Evolutionary conservation across 2,797 vertebrate species (phyloP), one percentile per base, ranked within the genome.

Genomic region (Semaprochilodus insignis): DNA sequence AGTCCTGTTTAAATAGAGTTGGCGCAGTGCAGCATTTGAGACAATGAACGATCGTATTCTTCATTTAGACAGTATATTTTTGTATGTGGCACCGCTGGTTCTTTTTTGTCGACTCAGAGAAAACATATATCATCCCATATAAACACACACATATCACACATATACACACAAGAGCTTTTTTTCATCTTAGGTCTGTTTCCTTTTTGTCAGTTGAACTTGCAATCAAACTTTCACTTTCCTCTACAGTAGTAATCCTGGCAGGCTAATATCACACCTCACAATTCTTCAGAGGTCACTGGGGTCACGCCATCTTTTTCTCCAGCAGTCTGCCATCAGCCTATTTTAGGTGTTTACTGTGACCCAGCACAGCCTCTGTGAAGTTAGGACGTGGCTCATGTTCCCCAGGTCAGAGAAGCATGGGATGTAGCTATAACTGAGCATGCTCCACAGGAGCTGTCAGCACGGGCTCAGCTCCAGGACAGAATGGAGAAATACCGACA

Each of bases 401-500:
- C 51, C 19, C 16, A 55, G 52, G 51, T 54, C 17, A 4, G 25
- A 34, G 17, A 31, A 55, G 27, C 48, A 16, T 25, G 23, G 25
- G 17, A 7, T 25, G 71, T 31, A 34, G 51, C 71, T 74, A 54
- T 36, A 74, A 59, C 17, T 40, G 72, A 74, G 19, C 72, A 40
- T 17, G 13, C 72, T 57, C 54, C 72, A 40, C 54, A 16, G 52
- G 72, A 36, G 72, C 72, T 74, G 72, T 40, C 54, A 59, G 72
- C 72, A 31, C 25, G 25, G 69, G 69, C 69, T 51, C n/a, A 0
- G n/a, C 36, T 74, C 51, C 72, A 74, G 54, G 72, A 36, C 54
- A 21, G 52, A 36, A 34, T 55, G 51, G 52, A 73, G 51, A 74
- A 71, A 51, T 71, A 71, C 69, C 44, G 48, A 71, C 69, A 71